Conservation (phyloP, 2,113 vertebrate species). For the Oncorhynchus gorbuscha region DNA sequence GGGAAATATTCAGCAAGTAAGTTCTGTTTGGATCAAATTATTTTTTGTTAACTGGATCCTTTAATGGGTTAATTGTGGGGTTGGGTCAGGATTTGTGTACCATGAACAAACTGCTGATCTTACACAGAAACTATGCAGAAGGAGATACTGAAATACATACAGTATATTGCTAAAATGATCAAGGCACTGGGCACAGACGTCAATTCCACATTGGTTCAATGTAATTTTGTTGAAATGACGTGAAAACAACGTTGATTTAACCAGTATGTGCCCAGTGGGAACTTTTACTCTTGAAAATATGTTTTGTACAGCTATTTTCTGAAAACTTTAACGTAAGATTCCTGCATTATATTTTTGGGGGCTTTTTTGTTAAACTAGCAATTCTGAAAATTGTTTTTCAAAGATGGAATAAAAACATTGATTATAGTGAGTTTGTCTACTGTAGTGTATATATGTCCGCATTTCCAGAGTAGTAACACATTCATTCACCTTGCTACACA, state of each 20-base stretch:
- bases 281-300: constrained; percentile 19
- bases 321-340: constrained; percentile 31
- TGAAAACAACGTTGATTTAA: too few species aligned
- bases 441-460: not conserved
- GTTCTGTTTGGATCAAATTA: not conserved
- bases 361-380: constrained; percentile 23
- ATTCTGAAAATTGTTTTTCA: constrained; percentile 24
- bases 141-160: not conserved
- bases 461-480: not conserved
- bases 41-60: not conserved
- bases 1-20: not conserved
- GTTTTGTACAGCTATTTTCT: constrained; percentile 30
- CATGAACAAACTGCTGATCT: constrained; percentile 10
- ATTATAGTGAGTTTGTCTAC: constrained; percentile 1
- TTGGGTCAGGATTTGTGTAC: not conserved
- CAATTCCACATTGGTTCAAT: too few species aligned
- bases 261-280: too few species aligned
- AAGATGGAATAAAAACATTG: constrained; percentile 29
- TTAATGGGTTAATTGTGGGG: not conserved
- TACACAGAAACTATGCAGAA: constrained; percentile 25
- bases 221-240: too few species aligned
- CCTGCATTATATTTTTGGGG: constrained; percentile 14
- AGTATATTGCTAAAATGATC: constrained; percentile 3
- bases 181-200: too few species aligned
- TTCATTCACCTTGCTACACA: not conserved